Percentiles rank a stretch among this genome's conserved stretches.
phyloP scores from a whole-genome alignment of 2,113 vertebrate species.

The Catharus bicknelli region DNA sequence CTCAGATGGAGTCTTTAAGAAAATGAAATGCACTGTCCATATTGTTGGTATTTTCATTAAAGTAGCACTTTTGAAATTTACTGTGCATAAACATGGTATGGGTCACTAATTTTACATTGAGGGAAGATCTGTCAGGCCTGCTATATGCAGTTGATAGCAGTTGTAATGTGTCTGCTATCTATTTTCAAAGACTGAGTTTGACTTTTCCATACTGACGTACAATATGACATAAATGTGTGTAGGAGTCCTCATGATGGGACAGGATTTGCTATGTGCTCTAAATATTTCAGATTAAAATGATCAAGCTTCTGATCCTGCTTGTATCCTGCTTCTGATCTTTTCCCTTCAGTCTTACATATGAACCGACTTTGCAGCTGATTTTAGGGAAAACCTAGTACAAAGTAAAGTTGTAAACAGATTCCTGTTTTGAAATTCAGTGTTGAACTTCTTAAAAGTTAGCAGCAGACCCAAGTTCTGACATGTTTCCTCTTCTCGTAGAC shows the following conservation, averaged over 20 bases:
- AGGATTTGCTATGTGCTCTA: neutral
- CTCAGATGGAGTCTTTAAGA: neutral
- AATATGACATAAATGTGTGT: neutral
- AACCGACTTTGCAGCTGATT: neutral
- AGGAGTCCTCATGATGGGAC: neutral
- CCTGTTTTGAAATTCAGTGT: neutral
- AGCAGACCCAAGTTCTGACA: neutral
- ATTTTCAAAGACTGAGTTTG: neutral
- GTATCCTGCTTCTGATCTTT: neutral
- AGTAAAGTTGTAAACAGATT: neutral
- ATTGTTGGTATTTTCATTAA: neutral
- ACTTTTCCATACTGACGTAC: neutral
- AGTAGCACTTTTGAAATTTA: neutral
- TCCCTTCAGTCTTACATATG: neutral
- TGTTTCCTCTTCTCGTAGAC: neutral
- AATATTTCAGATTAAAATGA: neutral
- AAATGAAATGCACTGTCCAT: accelerated
- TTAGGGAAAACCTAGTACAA: neutral
- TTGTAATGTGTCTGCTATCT: neutral
- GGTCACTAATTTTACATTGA: neutral
- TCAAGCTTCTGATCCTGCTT: neutral
- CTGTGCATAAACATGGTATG: neutral
- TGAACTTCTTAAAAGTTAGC: neutral
- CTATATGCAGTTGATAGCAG: neutral
- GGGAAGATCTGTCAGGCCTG: neutral